Conservation (phyloP, 2,113 vertebrate species). For the Chrysemys picta region DNA sequence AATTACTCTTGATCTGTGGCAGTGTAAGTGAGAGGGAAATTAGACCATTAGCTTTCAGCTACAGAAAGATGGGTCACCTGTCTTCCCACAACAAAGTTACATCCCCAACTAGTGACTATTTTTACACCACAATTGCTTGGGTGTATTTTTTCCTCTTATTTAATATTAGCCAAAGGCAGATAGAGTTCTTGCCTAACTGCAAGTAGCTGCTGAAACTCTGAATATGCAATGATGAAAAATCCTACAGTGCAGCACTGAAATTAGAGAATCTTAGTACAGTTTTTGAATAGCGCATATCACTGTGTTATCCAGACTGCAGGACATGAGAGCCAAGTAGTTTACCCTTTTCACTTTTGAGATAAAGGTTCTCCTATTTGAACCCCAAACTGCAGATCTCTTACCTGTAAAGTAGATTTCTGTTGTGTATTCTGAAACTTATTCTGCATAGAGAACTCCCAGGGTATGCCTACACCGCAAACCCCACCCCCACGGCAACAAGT, state of each 20-base stretch:
- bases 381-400: rapidly evolving
- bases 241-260: background rate
- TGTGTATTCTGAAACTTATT: background rate
- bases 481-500: too few species aligned
- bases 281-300: background rate
- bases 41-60: background rate
- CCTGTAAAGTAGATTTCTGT: background rate
- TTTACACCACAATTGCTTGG: background rate
- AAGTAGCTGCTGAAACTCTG: background rate
- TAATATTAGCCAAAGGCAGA: background rate
- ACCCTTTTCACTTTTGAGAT: background rate
- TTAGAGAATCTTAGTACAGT: background rate
- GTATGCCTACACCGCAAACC: too few species aligned
- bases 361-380: background rate
- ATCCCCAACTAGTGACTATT: background rate
- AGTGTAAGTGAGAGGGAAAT: background rate
- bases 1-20: background rate
- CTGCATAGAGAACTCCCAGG: background rate
- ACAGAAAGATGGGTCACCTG: background rate
- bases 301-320: too few species aligned
- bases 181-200: background rate
- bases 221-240: background rate
- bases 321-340: background rate
- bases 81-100: background rate
- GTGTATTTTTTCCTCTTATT: background rate